phyloP scores from a whole-genome alignment of 2,888 invertebrate genomes.

The Drosophila ezoana region DNA sequence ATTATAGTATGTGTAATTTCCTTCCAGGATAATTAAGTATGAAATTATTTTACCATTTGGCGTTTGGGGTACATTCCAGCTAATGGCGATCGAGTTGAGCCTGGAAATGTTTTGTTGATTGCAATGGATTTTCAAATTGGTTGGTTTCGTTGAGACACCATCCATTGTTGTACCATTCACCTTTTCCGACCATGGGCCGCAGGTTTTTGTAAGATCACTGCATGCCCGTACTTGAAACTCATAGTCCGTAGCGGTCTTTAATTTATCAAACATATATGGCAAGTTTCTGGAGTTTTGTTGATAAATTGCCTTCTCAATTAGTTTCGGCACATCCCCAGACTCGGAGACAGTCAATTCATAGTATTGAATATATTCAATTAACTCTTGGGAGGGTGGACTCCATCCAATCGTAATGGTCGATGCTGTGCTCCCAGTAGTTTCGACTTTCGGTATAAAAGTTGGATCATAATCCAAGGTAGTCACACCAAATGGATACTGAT shows the following conservation, averaged over 20 bases:
- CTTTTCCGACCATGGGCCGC: constrained; percentile 91
- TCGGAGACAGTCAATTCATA: constrained; percentile 89
- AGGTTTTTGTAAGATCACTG: constrained; percentile 90
- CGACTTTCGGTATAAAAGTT: constrained; percentile 91
- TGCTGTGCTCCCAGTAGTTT: constrained; percentile 88
- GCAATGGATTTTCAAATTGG: constrained; percentile 89
- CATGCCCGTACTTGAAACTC: constrained; percentile 92
- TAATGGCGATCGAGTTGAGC: constrained; percentile 88
- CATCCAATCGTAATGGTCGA: constrained; percentile 94
- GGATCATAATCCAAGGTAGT: constrained; percentile 90
- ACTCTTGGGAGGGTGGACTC: constrained; percentile 88
- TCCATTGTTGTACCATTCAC: constrained; percentile 94
- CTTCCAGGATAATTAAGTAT: constrained; percentile 89
- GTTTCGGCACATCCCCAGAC: constrained; percentile 86
- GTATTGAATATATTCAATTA: constrained; percentile 90
- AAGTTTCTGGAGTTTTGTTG: constrained; percentile 88
- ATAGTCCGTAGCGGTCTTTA: constrained; percentile 92
- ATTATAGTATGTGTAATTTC: constrained; percentile 86
- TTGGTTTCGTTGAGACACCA: constrained; percentile 91
- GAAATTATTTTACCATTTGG: constrained; percentile 92
- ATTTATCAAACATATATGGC: constrained; percentile 91
- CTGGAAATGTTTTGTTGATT: constrained; percentile 86
- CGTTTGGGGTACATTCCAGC: constrained; percentile 90
- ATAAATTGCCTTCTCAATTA: constrained; percentile 87
- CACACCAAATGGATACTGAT: constrained; percentile 86